Evolutionary conservation across 2,797 vertebrate genomes (phyloP).

Genomic region (Jordanella pulchra): DNA sequence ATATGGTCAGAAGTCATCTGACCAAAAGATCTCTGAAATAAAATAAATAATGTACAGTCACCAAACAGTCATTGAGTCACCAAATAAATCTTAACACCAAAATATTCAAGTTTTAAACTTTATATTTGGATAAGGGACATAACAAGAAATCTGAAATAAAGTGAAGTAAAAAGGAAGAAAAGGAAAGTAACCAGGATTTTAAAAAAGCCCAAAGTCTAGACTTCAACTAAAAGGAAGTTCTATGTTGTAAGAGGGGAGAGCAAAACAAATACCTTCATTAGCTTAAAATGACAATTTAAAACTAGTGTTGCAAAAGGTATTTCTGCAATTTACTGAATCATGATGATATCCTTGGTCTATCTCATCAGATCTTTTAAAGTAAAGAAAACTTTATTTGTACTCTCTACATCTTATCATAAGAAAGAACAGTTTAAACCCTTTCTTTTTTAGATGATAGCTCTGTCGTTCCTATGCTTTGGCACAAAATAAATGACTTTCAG

Average conservation of each 20-base stretch:
- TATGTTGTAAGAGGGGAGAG: background rate
- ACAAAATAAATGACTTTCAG: conserved; percentile 17
- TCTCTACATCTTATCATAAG: background rate
- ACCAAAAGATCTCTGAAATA: background rate
- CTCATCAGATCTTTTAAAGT: background rate
- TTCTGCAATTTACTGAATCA: background rate
- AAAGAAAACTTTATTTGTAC: too few relatives aligned
- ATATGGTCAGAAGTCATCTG: background rate
- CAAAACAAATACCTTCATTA: background rate
- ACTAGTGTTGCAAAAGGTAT: background rate
- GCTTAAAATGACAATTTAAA: background rate
- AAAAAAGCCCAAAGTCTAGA: background rate
- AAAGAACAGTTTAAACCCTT: background rate
- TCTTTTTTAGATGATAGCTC: background rate
- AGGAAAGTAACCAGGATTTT: background rate
- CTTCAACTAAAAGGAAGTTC: background rate
- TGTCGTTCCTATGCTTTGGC: background rate
- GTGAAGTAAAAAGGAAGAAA: background rate
- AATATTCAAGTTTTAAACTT: background rate
- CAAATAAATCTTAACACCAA: background rate
- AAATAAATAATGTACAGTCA: background rate
- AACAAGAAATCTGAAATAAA: background rate
- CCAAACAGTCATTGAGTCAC: too few relatives aligned
- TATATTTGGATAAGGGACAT: background rate
- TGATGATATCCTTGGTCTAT: background rate